These are phyloP conservation scores for Palaemon carinicauda DNA, from an alignment of 1,140 invertebrate species.

Conservation along the genomic window DNA sequence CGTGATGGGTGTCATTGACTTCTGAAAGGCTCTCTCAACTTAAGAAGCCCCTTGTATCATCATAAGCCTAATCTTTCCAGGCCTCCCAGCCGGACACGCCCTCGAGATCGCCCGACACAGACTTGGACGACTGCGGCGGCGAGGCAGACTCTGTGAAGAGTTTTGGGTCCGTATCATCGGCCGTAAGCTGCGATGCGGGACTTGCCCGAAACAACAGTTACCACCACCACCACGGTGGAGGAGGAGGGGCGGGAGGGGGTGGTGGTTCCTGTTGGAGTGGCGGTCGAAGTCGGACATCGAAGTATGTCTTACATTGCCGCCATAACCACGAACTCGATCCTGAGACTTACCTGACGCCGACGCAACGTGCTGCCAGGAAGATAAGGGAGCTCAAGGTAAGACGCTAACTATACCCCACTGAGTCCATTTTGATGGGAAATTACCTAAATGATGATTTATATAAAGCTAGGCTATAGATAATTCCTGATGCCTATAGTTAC, in stretches of 20 bases:
- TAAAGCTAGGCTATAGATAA: no score
- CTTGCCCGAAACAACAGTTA: background rate
- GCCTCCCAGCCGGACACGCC: slow-evolving; percentile 42
- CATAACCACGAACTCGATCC: slow-evolving; percentile 76
- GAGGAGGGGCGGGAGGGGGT: background rate
- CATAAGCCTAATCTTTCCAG: background rate
- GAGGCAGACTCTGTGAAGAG: slow-evolving; percentile 45
- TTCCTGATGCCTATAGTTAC: no score
- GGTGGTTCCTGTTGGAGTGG: background rate
- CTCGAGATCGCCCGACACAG: slow-evolving; percentile 25
- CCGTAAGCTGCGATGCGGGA: slow-evolving; percentile 42
- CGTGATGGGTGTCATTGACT: no score
- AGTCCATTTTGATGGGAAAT: no score
- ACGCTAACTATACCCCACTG: no score
- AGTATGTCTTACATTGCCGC: slow-evolving; percentile 74
- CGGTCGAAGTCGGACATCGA: background rate
- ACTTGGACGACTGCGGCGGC: slow-evolving; percentile 24
- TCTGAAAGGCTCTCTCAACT: background rate
- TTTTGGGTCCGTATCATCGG: slow-evolving; percentile 34
- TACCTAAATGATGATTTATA: no score
- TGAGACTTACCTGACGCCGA: slow-evolving; percentile 85
- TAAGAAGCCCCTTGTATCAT: no score
- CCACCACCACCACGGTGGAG: background rate
- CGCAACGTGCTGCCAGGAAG: slow-evolving; percentile 81
- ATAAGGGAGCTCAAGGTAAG: slow-evolving; percentile 73